Conservation (phyloP, 37 sponge, comb jelly and placozoan genomes). For the Geodia barretti region DNA sequence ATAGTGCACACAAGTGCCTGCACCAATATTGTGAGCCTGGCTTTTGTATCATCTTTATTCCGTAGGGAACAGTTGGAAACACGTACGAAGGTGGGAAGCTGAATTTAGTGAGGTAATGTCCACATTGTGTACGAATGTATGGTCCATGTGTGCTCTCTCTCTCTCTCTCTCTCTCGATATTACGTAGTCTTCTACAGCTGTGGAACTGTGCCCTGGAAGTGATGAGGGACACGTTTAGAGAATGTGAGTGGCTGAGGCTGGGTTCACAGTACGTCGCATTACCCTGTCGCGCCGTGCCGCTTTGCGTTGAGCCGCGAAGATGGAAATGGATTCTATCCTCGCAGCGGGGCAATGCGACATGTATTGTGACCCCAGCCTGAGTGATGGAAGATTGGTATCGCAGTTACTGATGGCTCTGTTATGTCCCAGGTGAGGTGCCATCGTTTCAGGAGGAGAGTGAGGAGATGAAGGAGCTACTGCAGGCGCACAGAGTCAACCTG, state of each 20-base stretch:
- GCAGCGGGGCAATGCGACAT: no score
- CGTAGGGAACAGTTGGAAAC: conserved; percentile 33
- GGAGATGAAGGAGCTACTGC: conserved; percentile 1
- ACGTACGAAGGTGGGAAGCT: conserved; percentile 55
- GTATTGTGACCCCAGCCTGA: no score
- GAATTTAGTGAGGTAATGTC: conserved; percentile 60
- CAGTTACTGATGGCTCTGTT: neutral
- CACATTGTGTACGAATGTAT: no score
- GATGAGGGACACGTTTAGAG: conserved; percentile 11
- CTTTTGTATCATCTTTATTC: neutral
- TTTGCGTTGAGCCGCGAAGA: no score
- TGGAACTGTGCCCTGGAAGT: conserved; percentile 50
- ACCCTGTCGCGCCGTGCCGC: neutral
- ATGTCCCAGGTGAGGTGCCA: conserved; percentile 12
- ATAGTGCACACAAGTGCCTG: no score
- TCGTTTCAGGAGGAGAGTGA: conserved; percentile 20
- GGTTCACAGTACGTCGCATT: no score
- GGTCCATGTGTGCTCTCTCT: no score
- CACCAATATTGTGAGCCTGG: no score
- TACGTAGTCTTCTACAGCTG: conserved; percentile 43
- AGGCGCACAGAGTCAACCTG: conserved; percentile 28
- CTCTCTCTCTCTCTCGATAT: no score
- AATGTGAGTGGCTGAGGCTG: no score
- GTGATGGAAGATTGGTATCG: no score
- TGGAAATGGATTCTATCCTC: neutral